phyloP scores from a whole-genome alignment of 2,888 invertebrate species.

The Andrena flavipes region DNA sequence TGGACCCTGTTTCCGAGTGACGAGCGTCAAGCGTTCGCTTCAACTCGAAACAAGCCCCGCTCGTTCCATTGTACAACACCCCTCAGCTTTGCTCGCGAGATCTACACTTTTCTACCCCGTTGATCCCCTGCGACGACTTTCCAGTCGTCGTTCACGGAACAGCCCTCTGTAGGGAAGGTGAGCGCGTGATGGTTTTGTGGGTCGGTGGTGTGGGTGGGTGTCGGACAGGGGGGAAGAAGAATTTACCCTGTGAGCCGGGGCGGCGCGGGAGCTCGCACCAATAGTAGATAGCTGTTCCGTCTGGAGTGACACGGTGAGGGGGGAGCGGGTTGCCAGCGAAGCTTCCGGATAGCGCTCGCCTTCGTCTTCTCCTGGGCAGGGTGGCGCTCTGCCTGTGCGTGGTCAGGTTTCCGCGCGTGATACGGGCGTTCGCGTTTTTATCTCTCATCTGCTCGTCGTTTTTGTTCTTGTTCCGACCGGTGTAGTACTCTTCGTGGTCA shows the following conservation, averaged over 20 bases:
- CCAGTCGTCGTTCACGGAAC: constrained; percentile 23
- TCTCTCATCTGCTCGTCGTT: constrained; percentile 71
- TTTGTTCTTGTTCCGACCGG: constrained; percentile 50
- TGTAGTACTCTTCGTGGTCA: constrained; percentile 68
- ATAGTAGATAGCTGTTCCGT: constrained; percentile 94
- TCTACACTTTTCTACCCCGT: too few relatives aligned
- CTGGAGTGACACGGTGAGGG: constrained; percentile 91
- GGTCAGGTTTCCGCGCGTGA: constrained; percentile 64
- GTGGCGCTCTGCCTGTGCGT: constrained; percentile 80
- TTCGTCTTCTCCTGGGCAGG: constrained; percentile 79
- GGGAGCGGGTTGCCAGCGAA: constrained; percentile 85
- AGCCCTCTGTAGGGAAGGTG: constrained; percentile 4
- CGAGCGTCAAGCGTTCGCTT: too few relatives aligned
- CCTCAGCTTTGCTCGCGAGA: too few relatives aligned
- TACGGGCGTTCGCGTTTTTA: constrained; percentile 76
- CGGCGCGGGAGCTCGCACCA: constrained; percentile 92
- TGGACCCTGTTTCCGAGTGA: not conserved
- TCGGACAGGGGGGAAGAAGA: constrained; percentile 64
- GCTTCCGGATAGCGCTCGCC: constrained; percentile 81
- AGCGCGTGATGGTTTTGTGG: constrained; percentile 24
- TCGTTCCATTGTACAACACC: too few relatives aligned
- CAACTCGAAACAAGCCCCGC: too few relatives aligned
- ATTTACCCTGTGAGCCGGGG: constrained; percentile 85
- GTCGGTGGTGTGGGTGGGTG: constrained; percentile 22
- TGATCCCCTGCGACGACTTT: too few relatives aligned